Evolutionary conservation across 2,113 vertebrate species (phyloP).

Genomic region (Uria lomvia): DNA sequence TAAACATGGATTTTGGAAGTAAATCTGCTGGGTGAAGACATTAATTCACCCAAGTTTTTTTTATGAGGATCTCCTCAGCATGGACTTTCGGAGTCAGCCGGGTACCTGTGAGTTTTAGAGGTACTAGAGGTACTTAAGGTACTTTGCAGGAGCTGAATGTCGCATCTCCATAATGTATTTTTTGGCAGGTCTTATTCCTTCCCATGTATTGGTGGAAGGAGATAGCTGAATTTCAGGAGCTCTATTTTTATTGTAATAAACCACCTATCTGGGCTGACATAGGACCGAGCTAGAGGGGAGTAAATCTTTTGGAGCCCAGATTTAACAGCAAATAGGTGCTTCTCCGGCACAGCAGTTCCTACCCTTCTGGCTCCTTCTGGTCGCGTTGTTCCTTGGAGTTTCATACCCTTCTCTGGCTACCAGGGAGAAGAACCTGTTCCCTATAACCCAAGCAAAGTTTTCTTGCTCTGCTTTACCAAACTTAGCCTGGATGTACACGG

Average conservation of each 20-base stretch:
- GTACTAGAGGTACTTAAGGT: background rate
- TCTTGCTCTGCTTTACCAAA: background rate
- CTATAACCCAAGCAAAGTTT: background rate
- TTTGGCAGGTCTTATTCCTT: background rate
- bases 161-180: background rate
- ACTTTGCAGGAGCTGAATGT: background rate
- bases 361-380: background rate
- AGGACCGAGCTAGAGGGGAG: background rate
- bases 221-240: background rate
- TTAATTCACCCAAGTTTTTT: background rate
- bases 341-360: background rate
- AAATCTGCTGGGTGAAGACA: background rate
- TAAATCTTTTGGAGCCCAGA: background rate
- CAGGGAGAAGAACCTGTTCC: background rate
- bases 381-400: background rate
- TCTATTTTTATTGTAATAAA: too few species aligned
- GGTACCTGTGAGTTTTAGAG: background rate
- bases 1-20: background rate
- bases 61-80: background rate
- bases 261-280: background rate
- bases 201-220: background rate
- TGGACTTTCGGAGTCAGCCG: background rate
- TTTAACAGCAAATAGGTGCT: background rate
- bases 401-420: background rate
- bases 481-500: fast-evolving